Percentiles rank a stretch among this genome's conserved stretches.
Conservation (phyloP, 2,113 vertebrate species). For the Mionectes macconnelli region DNA sequence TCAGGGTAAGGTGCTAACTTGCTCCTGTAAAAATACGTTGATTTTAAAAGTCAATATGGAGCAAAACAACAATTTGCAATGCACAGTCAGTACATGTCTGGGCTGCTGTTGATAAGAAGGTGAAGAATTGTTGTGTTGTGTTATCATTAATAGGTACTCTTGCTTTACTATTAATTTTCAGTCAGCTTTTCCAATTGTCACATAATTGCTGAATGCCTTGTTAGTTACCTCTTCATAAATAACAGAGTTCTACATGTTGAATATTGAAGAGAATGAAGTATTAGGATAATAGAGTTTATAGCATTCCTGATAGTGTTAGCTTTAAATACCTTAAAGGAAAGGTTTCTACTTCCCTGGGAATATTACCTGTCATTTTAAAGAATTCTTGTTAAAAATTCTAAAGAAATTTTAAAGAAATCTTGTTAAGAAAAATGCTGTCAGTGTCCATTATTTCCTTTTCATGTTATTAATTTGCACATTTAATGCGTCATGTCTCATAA, state of each 20-base stretch:
- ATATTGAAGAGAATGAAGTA: background rate
- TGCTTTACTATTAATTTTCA: background rate
- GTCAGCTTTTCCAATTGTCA: slow-evolving; percentile 6
- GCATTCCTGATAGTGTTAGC: background rate
- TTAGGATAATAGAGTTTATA: background rate
- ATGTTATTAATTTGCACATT: background rate
- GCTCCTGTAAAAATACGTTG: background rate
- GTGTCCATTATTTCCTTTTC: background rate
- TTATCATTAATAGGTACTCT: background rate
- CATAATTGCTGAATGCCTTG: background rate
- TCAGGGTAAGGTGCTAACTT: background rate
- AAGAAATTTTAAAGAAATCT: slow-evolving; percentile 4
- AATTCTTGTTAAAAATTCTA: background rate
- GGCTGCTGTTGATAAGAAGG: slow-evolving; percentile 20
- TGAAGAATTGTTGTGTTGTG: background rate
- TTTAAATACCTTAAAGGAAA: background rate
- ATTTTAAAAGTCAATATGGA: slow-evolving; percentile 43
- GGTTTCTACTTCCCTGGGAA: background rate
- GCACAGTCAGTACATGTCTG: background rate
- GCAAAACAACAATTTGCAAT: slow-evolving; percentile 47
- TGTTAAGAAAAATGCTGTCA: background rate
- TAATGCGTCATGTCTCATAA: background rate
- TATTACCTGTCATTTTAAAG: background rate
- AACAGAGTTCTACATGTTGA: background rate
- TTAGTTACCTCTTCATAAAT: background rate